Percentiles rank a stretch among this genome's conserved stretches.
Evolutionary conservation across 1,140 invertebrate species (phyloP).

Genomic region (Laupala kohalensis): DNA sequence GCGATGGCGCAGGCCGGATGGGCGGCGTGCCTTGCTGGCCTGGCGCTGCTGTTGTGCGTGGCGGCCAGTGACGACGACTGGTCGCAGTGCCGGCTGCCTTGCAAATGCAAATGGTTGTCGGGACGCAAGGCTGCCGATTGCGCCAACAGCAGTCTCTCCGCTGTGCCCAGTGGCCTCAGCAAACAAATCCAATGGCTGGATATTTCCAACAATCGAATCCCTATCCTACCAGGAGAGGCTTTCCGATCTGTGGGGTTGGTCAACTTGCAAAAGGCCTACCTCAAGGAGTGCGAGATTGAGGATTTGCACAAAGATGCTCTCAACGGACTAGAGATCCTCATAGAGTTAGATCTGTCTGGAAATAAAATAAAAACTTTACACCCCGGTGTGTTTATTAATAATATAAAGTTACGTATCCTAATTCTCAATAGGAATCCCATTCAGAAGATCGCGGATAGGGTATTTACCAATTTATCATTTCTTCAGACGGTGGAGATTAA

Average conservation of each 20-base stretch:
- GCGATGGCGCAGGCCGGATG: neutral
- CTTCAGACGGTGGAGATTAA: constrained; percentile 63
- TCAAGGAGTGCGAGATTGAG: constrained; percentile 56
- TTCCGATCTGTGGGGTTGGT: constrained; percentile 54
- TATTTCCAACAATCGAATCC: constrained; percentile 55
- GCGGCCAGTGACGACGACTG: constrained; percentile 3
- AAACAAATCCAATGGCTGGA: constrained; percentile 49
- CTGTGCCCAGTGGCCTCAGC: constrained; percentile 55
- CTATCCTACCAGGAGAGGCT: constrained; percentile 45
- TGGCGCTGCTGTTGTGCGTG: neutral
- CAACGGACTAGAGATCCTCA: constrained; percentile 57
- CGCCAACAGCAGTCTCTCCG: constrained; percentile 40
- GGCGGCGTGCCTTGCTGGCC: neutral
- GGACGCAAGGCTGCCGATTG: constrained; percentile 75
- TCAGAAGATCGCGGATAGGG: constrained; percentile 49
- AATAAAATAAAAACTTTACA: constrained; percentile 58
- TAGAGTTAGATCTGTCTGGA: constrained; percentile 69
- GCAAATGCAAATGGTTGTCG: constrained; percentile 64
- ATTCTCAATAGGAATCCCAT: constrained; percentile 60
- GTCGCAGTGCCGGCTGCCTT: constrained; percentile 35
- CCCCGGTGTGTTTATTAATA: constrained; percentile 54
- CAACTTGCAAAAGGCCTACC: constrained; percentile 66
- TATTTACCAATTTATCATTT: constrained; percentile 59
- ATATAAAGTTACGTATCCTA: constrained; percentile 51
- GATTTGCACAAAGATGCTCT: constrained; percentile 58